Evolutionary conservation across 2,797 vertebrate species (phyloP), one percentile per base, ranked within the genome.

Genomic region (Peromyscus eremicus): DNA sequence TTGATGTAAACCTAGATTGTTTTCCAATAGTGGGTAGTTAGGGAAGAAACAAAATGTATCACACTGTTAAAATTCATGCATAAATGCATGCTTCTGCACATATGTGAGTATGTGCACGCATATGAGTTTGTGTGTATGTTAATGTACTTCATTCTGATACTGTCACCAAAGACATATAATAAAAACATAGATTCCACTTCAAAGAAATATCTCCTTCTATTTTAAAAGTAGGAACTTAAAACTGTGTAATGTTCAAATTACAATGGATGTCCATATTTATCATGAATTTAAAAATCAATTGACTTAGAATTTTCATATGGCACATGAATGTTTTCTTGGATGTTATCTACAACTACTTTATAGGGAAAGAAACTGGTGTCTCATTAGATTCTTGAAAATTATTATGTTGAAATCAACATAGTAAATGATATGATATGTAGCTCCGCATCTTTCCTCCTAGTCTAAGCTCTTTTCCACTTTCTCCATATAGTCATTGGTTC

Each of bases 1-100:
- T 97, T 96, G 87, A 97, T 97, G 52, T 80, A 81, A 98, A 89
- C 71, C 25, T 68, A 98, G 97, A 97, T 92, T 97, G 77, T 92
- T 97, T 97, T 75, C 68, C 95, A 37, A 37, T 68, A 96, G 94
- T 82, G 96, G 66, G 87, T 27, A 32, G 52, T 92, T 88, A 95
- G 64, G 25, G 60, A 73, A 76, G 12, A 92, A 62, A 62, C 6
- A 52, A 92, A 64, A 66, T 6, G 32, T 64, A 66, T 66, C 27
- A 66, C 27, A 90, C 96, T 97, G 17, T 19, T 55, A n/a, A 79
- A 80, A 37, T 0, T 29, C n/a, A 49, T 37, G n/a, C 73, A 49
- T 86, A 10, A 2, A 1, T 60, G 2, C 19, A 46, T 83, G 11
- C 21, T 16, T 86, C n/a, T 70, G 29, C 34, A 14, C n/a, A 32